A percentile compares a stretch with the other conserved stretches of the same genome.
Evolutionary conservation across 2,888 invertebrate genomes (phyloP).

Genomic region (Dyspetes luteomarginatus): DNA sequence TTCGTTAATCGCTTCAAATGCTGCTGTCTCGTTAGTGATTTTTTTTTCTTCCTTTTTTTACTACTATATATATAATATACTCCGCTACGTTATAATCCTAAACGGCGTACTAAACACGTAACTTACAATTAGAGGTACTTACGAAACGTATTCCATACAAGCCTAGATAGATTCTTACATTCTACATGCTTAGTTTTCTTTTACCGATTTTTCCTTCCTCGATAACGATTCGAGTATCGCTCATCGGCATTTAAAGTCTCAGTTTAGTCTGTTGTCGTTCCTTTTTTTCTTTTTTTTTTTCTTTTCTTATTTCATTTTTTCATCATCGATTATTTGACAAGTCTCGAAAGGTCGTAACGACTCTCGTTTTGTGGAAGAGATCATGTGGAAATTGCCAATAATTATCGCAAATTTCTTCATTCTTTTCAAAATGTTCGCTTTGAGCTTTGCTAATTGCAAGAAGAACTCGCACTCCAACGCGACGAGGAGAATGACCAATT

Average conservation of each 20-base stretch:
- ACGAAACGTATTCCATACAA: slow-evolving; percentile 66
- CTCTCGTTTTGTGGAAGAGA: slow-evolving; percentile 55
- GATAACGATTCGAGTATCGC: slow-evolving; percentile 19
- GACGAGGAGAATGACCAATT: slow-evolving; percentile 31
- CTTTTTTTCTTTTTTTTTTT: not conserved
- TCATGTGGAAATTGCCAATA: slow-evolving; percentile 59
- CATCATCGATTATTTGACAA: slow-evolving; percentile 14
- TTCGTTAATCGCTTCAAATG: not conserved
- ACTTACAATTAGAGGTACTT: slow-evolving; percentile 63
- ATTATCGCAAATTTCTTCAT: slow-evolving; percentile 6
- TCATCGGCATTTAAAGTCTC: slow-evolving; percentile 39
- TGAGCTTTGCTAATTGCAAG: slow-evolving; percentile 64
- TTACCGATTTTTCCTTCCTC: slow-evolving; percentile 49
- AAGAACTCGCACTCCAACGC: slow-evolving; percentile 29
- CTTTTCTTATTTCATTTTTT: slow-evolving; percentile 14
- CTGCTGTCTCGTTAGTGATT: not conserved
- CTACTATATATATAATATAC: slow-evolving; percentile 31
- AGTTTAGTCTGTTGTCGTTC: slow-evolving; percentile 6
- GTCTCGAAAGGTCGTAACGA: slow-evolving; percentile 47
- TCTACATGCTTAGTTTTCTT: slow-evolving; percentile 56
- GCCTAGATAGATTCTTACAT: slow-evolving; percentile 60
- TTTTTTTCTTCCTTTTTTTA: slow-evolving; percentile 13
- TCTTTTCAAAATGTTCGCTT: not conserved
- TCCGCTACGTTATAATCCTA: slow-evolving; percentile 62
- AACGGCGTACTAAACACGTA: slow-evolving; percentile 64